Percentiles rank a stretch among this genome's conserved stretches.
These are phyloP conservation scores for Prunella strophiata DNA, from an alignment of 2,797 vertebrate species.

Conservation along the genomic window DNA sequence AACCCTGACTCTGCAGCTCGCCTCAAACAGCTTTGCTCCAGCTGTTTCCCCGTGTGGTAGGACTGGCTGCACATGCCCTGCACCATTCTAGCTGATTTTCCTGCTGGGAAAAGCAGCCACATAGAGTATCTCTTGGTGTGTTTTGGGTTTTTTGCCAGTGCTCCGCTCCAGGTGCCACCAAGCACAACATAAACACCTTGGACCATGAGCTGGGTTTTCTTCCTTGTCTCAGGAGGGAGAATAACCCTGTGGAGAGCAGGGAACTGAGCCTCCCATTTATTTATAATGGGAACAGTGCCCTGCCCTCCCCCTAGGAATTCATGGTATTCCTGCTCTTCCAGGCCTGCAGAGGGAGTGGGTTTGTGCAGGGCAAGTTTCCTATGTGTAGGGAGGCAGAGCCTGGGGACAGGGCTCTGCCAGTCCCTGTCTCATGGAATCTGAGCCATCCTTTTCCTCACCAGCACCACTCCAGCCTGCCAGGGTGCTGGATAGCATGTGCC, in stretches of 20 bases:
- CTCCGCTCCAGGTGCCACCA: not conserved
- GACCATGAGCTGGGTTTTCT: not conserved
- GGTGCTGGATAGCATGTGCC: not conserved
- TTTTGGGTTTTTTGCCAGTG: not conserved
- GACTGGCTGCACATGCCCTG: not conserved
- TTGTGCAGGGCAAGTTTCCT: not conserved
- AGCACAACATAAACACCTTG: not conserved
- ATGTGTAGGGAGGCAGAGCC: fast-evolving
- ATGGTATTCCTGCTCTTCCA: not conserved
- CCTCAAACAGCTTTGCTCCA: not conserved
- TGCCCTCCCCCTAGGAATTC: not conserved
- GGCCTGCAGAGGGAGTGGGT: not conserved
- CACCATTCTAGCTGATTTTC: not conserved
- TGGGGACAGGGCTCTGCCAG: not conserved
- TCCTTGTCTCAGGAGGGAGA: not conserved
- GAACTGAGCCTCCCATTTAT: not conserved
- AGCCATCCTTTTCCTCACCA: not conserved
- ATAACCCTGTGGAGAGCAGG: not conserved
- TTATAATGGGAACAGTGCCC: not conserved
- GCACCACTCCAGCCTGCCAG: not conserved
- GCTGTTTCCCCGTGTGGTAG: not conserved
- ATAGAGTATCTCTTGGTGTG: not conserved
- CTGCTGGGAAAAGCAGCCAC: not conserved
- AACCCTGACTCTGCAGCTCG: not conserved
- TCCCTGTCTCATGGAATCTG: fast-evolving